A percentile compares a stretch with the other conserved stretches of the same genome.
These are phyloP conservation scores for Dasypus novemcinctus DNA, from an alignment of 2,113 vertebrate species.

Conservation along the genomic window DNA sequence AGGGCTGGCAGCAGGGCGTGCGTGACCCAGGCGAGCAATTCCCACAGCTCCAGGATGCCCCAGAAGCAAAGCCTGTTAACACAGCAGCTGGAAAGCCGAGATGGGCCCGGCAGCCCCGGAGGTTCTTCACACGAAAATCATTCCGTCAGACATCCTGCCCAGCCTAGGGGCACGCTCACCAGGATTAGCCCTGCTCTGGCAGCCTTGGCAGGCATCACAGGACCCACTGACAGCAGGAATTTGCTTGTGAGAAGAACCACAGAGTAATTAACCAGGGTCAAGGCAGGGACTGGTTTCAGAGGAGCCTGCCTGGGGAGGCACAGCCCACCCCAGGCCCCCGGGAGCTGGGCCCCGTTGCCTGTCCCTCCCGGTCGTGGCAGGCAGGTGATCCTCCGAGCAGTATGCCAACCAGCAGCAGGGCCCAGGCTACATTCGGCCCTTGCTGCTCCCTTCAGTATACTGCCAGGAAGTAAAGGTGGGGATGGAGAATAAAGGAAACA, in stretches of 20 bases:
- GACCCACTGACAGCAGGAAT: conserved; percentile 75
- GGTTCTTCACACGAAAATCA: conserved; percentile 79
- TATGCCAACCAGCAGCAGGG: background rate
- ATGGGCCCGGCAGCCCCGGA: conserved; percentile 62
- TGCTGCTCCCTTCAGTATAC: background rate
- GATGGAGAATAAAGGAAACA: no score
- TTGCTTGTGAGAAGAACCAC: conserved; percentile 74
- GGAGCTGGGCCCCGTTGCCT: conserved; percentile 14
- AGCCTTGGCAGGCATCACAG: conserved; percentile 53
- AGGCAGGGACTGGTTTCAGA: conserved; percentile 80
- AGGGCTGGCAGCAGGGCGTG: background rate
- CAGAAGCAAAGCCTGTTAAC: conserved; percentile 69
- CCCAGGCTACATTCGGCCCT: background rate
- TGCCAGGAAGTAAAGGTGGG: no score
- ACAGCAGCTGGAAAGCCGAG: conserved; percentile 54
- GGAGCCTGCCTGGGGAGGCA: conserved; percentile 66
- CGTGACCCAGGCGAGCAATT: conserved; percentile 8
- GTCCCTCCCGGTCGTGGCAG: conserved; percentile 39
- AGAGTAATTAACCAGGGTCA: conserved; percentile 81
- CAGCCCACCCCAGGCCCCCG: conserved; percentile 22
- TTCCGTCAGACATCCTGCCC: conserved; percentile 70
- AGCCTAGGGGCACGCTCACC: conserved; percentile 77
- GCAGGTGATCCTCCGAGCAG: background rate
- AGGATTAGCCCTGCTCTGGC: conserved; percentile 77
- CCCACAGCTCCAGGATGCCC: conserved; percentile 22